phyloP scores from a whole-genome alignment of 2,113 vertebrate genomes.

The Calidris pygmaea region DNA sequence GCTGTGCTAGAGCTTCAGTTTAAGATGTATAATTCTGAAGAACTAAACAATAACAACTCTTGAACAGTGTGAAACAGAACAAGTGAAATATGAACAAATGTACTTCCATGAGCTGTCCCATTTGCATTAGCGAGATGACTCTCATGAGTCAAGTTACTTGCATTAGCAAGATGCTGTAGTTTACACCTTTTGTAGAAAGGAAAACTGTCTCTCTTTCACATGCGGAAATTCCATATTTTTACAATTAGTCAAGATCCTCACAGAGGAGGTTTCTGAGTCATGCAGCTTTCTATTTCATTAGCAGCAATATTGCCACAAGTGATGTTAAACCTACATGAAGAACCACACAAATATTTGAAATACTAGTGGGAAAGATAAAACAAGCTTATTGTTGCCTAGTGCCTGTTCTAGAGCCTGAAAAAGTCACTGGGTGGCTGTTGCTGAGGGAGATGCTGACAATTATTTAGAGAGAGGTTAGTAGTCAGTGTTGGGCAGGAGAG shows the following conservation, averaged over 20 bases:
- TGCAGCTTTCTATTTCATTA: not conserved
- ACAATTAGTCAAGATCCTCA: not conserved
- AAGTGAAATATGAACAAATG: not conserved
- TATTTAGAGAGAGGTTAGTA: not conserved
- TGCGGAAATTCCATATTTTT: not conserved
- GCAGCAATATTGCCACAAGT: not conserved
- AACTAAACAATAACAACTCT: not conserved
- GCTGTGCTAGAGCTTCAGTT: not conserved
- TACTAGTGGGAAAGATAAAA: not conserved
- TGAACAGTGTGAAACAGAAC: not conserved
- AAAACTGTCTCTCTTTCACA: not conserved
- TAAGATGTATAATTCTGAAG: not conserved
- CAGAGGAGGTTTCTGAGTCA: slow-evolving; percentile 3
- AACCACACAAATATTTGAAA: slow-evolving; percentile 15
- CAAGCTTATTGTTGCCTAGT: not conserved
- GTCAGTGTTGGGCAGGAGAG: not conserved
- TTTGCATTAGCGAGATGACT: not conserved
- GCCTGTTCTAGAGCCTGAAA: not conserved
- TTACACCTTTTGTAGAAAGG: not conserved
- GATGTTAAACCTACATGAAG: not conserved
- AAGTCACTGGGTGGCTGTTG: not conserved
- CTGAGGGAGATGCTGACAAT: not conserved
- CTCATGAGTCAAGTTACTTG: not conserved
- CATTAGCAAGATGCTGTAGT: not conserved
- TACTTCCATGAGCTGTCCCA: not conserved